Evolutionary conservation across 2,888 invertebrate species (phyloP), one percentile per base, ranked within the genome.

Genomic region (Callimorpha dominula): DNA sequence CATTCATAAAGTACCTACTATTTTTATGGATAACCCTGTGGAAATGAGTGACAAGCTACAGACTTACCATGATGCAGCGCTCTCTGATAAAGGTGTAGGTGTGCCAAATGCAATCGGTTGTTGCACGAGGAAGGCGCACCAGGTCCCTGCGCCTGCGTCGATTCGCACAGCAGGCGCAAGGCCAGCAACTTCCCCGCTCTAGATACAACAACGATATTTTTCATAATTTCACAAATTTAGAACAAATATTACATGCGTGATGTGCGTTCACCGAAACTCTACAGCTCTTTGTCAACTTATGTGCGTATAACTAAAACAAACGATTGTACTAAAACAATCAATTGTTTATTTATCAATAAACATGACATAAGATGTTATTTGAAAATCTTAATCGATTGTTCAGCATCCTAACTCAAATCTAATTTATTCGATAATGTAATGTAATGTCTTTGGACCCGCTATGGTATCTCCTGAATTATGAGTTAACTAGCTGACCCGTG

Each of bases 11-110:
- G n/a, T 64, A 64, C 6, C 6, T 40, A 67, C 17, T 7, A 31
- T n/a, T 52, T 42, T 42, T 31, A 17, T 15, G 8, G 31, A 15
- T 50, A 49, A 14, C 49, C 31, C 4, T 1, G 8, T 15, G 0
- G 31, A 9, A 43, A 68, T 68, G 20, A 68, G 12, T 43, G 42
- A 43, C 15, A 50, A 52, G 31, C 67, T 67, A 42, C n/a, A 65
- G 64, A 76, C 82, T 86, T 89, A 97, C 98, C 97, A 94, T 97
- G 96, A 92, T 99, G 99, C 72, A 99, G 92, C 4, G 98, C 97
- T 77, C 98, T 96, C 92, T 99, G 99, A 94, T 99, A 99, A 74
- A 99, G 96, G 2, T 98, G 97, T 78, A 99, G 93, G 88, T 98
- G 97, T 66, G 97, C 97, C 80, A 96, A 92, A 87, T 97, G 94